These are phyloP conservation scores for Macrophya alboannulata DNA, from an alignment of 2,888 invertebrate genomes.

Conservation along the genomic window DNA sequence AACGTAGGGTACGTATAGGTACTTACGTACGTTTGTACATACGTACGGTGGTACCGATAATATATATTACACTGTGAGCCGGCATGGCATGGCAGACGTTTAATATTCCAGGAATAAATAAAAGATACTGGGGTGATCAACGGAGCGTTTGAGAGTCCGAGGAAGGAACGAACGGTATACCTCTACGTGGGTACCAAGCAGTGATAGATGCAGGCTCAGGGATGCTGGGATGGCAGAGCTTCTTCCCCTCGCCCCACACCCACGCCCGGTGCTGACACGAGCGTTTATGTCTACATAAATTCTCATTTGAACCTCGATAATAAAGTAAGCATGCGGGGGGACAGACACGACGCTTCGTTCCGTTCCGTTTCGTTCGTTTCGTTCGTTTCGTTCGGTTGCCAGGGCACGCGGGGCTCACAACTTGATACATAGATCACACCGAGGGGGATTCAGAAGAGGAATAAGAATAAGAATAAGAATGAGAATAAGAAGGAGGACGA, in stretches of 20 bases:
- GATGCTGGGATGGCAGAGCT: conserved; percentile 68
- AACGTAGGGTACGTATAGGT: no score
- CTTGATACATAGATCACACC: conserved; percentile 73
- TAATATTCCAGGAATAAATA: conserved; percentile 53
- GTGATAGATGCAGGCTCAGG: conserved; percentile 72
- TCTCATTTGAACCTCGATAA: conserved; percentile 77
- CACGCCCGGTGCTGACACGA: conserved; percentile 74
- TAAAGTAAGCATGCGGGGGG: conserved; percentile 74
- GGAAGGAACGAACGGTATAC: background rate
- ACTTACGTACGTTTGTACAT: background rate
- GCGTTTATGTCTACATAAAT: conserved; percentile 78
- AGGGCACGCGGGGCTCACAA: conserved; percentile 64
- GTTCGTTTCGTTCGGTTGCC: conserved; percentile 59
- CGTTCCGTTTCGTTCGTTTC: conserved; percentile 59
- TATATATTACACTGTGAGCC: conserved; percentile 6
- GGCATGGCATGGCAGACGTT: conserved; percentile 10
- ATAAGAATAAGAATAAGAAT: conserved; percentile 23
- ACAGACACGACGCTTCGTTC: conserved; percentile 70
- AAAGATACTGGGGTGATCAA: conserved; percentile 44
- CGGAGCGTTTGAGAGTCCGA: conserved; percentile 23
- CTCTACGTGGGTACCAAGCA: conserved; percentile 37
- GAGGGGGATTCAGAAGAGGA: conserved; percentile 56
- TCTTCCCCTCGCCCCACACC: conserved; percentile 71
- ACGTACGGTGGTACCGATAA: conserved; percentile 23
- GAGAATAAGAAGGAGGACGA: conserved; percentile 57